Evolutionary conservation across 1,140 invertebrate genomes (phyloP).

Genomic region (Brachionus rotundiformis): DNA sequence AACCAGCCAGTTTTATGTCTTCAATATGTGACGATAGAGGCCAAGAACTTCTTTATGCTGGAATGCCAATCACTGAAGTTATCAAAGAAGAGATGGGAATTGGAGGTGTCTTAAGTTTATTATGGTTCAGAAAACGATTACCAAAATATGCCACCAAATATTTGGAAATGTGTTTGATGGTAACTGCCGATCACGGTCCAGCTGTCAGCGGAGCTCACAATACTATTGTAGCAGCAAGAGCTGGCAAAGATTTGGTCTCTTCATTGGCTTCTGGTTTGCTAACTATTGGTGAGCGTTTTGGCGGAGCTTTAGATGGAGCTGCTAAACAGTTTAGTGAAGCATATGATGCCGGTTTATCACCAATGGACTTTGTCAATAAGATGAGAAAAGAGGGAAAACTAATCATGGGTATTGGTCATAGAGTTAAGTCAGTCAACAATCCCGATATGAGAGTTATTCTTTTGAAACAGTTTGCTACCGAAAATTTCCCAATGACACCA

Average conservation of each 20-base stretch:
- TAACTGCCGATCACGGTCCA: slow-evolving; percentile 98
- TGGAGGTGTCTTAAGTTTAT: slow-evolving; percentile 90
- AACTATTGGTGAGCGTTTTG: slow-evolving; percentile 97
- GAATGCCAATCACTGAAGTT: slow-evolving; percentile 94
- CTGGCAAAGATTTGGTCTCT: slow-evolving; percentile 97
- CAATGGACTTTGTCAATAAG: slow-evolving; percentile 97
- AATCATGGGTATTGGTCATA: slow-evolving; percentile 98
- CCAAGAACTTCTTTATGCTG: slow-evolving; percentile 94
- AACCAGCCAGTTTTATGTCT: slow-evolving; percentile 98
- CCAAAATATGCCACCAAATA: slow-evolving; percentile 93
- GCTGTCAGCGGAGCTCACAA: slow-evolving; percentile 98
- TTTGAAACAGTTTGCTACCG: slow-evolving; percentile 90
- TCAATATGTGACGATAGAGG: slow-evolving; percentile 98
- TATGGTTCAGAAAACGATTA: slow-evolving; percentile 93
- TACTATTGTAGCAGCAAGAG: slow-evolving; percentile 96
- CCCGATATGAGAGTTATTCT: slow-evolving; percentile 95
- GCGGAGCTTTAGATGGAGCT: slow-evolving; percentile 93
- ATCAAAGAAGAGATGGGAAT: slow-evolving; percentile 80
- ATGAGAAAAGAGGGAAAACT: slow-evolving; percentile 94
- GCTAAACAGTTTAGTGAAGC: slow-evolving; percentile 94
- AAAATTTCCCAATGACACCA: slow-evolving; percentile 88
- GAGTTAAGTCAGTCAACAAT: slow-evolving; percentile 98
- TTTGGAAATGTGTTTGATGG: slow-evolving; percentile 98
- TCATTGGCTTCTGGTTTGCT: slow-evolving; percentile 90
- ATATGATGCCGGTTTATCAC: slow-evolving; percentile 86